Percentiles rank a stretch among this genome's conserved stretches.
Conservation (phyloP, 2,113 vertebrate genomes). For the Nanorana parkeri region DNA sequence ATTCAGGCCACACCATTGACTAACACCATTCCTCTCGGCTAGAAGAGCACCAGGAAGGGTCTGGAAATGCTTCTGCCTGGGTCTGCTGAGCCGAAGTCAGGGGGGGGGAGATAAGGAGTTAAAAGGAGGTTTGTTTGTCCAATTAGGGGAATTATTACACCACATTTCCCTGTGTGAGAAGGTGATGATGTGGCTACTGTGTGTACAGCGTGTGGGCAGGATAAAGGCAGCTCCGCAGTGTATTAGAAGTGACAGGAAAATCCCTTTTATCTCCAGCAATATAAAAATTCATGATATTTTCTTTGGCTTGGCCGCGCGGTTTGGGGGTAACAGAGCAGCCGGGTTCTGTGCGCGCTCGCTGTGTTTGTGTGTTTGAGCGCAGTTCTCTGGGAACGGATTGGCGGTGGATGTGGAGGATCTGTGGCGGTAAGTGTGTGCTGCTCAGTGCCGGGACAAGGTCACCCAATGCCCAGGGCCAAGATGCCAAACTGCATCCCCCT, state of each 20-base stretch:
- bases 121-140: slow-evolving; percentile 13
- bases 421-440: neutral
- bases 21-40: no score
- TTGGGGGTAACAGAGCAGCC: slow-evolving; percentile 11
- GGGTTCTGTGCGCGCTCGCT: neutral
- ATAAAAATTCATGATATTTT: slow-evolving; percentile 43
- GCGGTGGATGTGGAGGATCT: slow-evolving; percentile 10
- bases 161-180: neutral
- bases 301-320: slow-evolving; percentile 21
- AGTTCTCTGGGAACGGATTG: neutral
- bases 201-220: slow-evolving; percentile 8
- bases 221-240: neutral
- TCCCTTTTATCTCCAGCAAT: slow-evolving; percentile 51
- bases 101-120: neutral
- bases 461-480: no score
- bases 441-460: neutral
- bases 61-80: no score
- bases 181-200: slow-evolving; percentile 50
- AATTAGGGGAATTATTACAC: neutral
- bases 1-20: no score
- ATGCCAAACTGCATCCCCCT: no score
- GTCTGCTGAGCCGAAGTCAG: neutral
- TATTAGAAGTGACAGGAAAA: slow-evolving; percentile 49
- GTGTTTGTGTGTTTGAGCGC: neutral
- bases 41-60: no score